Evolutionary conservation across 2,113 vertebrate genomes (phyloP), one percentile per base, ranked within the genome.

Genomic region (Pseudorhombus dupliciocellatus): DNA sequence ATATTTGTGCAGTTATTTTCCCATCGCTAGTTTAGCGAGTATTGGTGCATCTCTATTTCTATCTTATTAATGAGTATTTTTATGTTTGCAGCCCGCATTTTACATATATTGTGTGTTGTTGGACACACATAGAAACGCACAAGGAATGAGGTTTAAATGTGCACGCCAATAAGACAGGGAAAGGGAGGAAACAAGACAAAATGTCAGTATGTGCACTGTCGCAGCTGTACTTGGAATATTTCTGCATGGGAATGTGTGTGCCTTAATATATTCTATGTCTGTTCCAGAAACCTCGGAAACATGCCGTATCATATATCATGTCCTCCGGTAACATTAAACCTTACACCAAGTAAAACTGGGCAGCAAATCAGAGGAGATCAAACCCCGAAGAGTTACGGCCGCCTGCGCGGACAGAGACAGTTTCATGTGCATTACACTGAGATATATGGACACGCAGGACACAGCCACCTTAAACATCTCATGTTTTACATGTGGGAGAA

Each of bases 341-440:
- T n/a, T 63, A 86, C 77, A 81, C 66, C 42, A 14, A 69, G 72
- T 84, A 81, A 79, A 84, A 87, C 70, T n/a, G 53, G 77, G 75
- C 84, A 79, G 70, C 85, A 79, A 83, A 87, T 89, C 87, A 81
- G 78, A 88, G 78, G 78, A 88, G 78, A 85, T 86, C 79, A 81
- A 83, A 71, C 71, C 72, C 26, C 1, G 15, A 51, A 80, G 88
- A 89, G 58, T 80, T 84, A 87, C 48, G 24, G 70, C 75, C 1
- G 63, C 30, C 62, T 15, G 61, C 8, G 81, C 16, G 58, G 4
- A 34, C 70, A 67, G 21, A 58, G 81, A 79, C 87, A 81, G 70
- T 75, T 90, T 90, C 71, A 85, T 81, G 67, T 69, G 81, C 78
- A 81, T 75, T 87, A 84, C 81, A 74, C 21, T 0, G 52, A 88